A percentile compares a stretch with the other conserved stretches of the same genome.
Evolutionary conservation across 2,113 vertebrate species (phyloP).

Genomic region (Varanus salvator): DNA sequence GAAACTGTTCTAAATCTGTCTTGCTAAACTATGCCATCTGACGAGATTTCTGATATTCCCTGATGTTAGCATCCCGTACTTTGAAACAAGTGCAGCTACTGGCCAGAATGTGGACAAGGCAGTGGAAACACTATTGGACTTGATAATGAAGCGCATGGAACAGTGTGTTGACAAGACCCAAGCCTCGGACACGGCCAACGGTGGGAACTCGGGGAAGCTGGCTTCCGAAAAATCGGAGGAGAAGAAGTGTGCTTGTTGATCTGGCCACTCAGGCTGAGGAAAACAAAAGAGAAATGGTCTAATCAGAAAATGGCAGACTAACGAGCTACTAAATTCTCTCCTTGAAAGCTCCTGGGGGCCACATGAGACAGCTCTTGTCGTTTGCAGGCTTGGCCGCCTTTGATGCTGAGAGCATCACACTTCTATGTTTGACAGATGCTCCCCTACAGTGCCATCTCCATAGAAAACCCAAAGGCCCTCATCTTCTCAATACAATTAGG

Average conservation of each 20-base stretch:
- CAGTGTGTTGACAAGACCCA: conserved; percentile 90
- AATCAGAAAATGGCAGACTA: conserved; percentile 10
- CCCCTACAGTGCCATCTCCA: conserved; percentile 9
- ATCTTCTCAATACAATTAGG: neutral
- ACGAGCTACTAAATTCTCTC: conserved; percentile 30
- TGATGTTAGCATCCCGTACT: conserved; percentile 87
- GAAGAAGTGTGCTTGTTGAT: conserved; percentile 92
- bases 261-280: neutral
- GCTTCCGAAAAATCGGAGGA: conserved; percentile 70
- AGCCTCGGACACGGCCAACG: conserved; percentile 78
- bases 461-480: neutral
- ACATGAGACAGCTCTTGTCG: conserved; percentile 3
- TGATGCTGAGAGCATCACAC: conserved; percentile 36
- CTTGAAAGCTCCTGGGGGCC: conserved; percentile 28
- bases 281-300: neutral
- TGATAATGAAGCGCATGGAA: conserved; percentile 98
- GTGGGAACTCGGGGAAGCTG: conserved; percentile 83
- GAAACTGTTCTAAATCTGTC: neutral
- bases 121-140: conserved; percentile 90
- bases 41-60: neutral
- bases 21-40: neutral
- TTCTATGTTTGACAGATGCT: conserved; percentile 38
- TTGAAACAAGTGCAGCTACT: conserved; percentile 93
- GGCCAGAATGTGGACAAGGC: conserved; percentile 90
- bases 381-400: conserved; percentile 29